phyloP scores from a whole-genome alignment of 2,797 vertebrate species.

The Spatula versicolor region DNA sequence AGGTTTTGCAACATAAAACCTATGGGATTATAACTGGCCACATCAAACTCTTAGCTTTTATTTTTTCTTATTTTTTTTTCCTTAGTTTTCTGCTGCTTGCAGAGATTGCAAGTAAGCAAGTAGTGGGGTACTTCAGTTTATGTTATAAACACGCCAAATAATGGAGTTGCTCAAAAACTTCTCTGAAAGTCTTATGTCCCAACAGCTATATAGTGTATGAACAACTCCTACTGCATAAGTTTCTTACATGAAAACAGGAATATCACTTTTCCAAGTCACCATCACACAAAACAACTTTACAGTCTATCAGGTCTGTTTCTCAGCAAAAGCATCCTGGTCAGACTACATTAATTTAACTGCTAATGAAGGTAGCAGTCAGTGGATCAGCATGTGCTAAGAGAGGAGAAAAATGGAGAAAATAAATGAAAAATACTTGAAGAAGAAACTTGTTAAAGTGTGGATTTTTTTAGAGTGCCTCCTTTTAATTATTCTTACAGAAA shows the following conservation, averaged over 20 bases:
- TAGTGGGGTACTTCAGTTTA: background rate
- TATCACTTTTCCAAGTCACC: background rate
- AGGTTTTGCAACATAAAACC: background rate
- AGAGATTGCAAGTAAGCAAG: background rate
- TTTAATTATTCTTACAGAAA: slow-evolving; percentile 62
- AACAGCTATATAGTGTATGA: background rate
- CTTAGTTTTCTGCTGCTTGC: background rate
- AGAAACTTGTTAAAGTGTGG: slow-evolving; percentile 20
- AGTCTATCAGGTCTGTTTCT: background rate
- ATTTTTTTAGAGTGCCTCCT: slow-evolving; percentile 4
- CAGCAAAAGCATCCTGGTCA: background rate
- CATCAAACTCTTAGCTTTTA: background rate
- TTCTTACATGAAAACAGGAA: background rate
- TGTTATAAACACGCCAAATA: background rate
- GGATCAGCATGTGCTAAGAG: background rate
- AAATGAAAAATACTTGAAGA: slow-evolving; percentile 25
- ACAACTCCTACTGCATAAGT: background rate
- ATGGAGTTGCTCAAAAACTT: background rate
- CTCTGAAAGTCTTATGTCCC: background rate
- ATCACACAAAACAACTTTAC: background rate
- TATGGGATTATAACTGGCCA: background rate
- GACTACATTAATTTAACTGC: background rate
- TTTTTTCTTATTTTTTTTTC: no score
- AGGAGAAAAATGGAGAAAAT: slow-evolving; percentile 2
- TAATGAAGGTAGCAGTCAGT: background rate